Conservation (phyloP, 1,140 invertebrate species). For the Heliconius himera region DNA sequence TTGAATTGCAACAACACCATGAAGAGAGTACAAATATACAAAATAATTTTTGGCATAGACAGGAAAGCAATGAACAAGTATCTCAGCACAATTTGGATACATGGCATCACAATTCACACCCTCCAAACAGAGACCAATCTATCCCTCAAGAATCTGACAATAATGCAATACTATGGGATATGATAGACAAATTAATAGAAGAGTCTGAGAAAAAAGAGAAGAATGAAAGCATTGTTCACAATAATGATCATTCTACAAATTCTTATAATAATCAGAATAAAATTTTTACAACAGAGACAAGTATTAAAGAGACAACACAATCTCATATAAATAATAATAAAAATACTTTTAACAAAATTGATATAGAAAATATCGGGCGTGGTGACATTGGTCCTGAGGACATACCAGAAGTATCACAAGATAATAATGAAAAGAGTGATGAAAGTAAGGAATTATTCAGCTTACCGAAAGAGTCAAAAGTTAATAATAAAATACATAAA, state of each 20-base stretch:
- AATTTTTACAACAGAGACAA: background rate
- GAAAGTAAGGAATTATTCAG: constrained; percentile 35
- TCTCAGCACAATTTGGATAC: background rate
- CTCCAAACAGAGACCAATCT: background rate
- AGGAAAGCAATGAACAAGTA: constrained; percentile 13
- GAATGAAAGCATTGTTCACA: background rate
- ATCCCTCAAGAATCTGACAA: background rate
- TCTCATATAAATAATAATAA: background rate
- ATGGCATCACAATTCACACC: background rate
- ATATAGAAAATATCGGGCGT: constrained; percentile 40
- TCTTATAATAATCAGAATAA: background rate
- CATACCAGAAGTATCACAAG: constrained; percentile 16
- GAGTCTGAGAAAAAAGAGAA: constrained; percentile 1
- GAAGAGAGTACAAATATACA: constrained; percentile 40
- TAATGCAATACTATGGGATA: constrained; percentile 17
- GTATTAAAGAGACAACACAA: background rate
- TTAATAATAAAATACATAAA: constrained; percentile 14
- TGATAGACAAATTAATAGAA: constrained; percentile 28
- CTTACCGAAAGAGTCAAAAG: constrained; percentile 19
- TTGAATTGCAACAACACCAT: background rate
- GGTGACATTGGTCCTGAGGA: constrained; percentile 57
- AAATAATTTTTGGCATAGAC: constrained; percentile 42
- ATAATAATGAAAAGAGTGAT: constrained; percentile 22
- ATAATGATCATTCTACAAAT: background rate
- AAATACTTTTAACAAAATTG: background rate